Percentiles rank a stretch among this genome's conserved stretches.
These are phyloP conservation scores for Trachemys scripta DNA, from an alignment of 2,113 vertebrate genomes.

Conservation along the genomic window DNA sequence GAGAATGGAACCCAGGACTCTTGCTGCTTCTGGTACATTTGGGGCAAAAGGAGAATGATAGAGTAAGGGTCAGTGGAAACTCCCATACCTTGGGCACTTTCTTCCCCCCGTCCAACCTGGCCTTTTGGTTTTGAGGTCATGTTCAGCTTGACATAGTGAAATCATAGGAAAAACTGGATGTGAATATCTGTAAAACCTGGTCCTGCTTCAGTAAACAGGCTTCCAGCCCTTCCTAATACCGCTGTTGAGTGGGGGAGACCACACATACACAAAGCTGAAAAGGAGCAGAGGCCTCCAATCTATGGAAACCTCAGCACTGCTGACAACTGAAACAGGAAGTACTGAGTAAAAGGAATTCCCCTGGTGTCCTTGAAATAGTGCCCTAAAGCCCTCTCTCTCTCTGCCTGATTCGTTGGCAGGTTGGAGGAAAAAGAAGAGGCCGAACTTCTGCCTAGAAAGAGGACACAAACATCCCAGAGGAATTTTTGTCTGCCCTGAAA, in stretches of 20 bases:
- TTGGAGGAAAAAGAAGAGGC: not conserved
- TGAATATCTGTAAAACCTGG: not conserved
- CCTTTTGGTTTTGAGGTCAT: not conserved
- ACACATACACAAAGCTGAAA: not conserved
- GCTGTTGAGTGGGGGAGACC: not conserved
- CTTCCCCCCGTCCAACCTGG: not conserved
- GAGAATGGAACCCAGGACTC: not conserved
- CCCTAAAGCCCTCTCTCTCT: not conserved
- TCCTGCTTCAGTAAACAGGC: not conserved
- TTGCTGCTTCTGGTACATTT: not conserved
- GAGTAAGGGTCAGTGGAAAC: not conserved
- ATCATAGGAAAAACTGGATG: not conserved
- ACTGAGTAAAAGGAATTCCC: not conserved
- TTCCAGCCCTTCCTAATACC: not conserved
- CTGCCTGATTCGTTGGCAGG: not conserved
- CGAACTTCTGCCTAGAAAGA: not conserved
- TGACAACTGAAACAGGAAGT: not conserved
- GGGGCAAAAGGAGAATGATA: not conserved
- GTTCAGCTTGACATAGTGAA: not conserved
- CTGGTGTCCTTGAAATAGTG: not conserved
- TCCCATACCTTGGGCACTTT: not conserved
- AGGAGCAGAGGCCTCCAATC: not conserved
- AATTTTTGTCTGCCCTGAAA: not conserved
- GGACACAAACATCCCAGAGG: not conserved
- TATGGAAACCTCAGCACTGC: not conserved